A percentile compares a stretch with the other conserved stretches of the same genome.
phyloP scores from a whole-genome alignment of 2,113 vertebrate species.

The Acrocephalus arundinaceus region DNA sequence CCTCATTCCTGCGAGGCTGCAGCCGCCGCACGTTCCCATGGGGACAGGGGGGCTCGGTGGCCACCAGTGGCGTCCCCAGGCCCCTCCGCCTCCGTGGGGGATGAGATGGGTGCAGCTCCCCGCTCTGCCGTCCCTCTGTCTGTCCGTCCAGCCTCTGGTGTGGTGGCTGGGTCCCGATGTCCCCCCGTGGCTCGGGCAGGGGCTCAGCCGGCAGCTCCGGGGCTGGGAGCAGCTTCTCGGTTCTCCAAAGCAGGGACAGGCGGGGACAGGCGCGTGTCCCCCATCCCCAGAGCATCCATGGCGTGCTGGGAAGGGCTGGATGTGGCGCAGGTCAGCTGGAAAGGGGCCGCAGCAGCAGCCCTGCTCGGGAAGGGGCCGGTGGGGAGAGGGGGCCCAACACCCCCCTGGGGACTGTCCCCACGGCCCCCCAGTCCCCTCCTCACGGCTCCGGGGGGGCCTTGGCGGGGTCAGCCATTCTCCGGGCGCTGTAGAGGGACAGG shows the following conservation, averaged over 20 bases:
- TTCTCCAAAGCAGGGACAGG: not conserved
- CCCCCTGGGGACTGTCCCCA: not conserved
- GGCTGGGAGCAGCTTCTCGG: not conserved
- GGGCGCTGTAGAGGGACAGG: constrained; percentile 89
- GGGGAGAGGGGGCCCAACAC: not conserved
- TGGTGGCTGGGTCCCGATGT: not conserved
- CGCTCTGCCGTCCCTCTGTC: not conserved
- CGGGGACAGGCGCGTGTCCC: rapidly evolving
- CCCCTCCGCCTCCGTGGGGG: not conserved
- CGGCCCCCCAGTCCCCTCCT: not conserved
- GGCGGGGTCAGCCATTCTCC: constrained; percentile 83
- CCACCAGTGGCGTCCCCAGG: rapidly evolving
- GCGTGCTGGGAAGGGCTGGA: not conserved
- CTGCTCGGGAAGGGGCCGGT: rapidly evolving
- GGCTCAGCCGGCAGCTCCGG: not conserved
- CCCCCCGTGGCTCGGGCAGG: not conserved
- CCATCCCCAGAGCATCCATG: rapidly evolving
- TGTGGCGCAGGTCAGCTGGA: not conserved
- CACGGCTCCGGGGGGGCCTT: constrained; percentile 65
- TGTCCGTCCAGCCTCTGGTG: rapidly evolving
- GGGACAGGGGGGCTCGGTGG: not conserved
- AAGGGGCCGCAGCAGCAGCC: not conserved
- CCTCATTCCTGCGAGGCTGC: not conserved
- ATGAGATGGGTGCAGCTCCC: not conserved
- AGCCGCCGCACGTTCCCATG: rapidly evolving